Conservation (phyloP, 2,113 vertebrate species). For the Salminus brasiliensis region DNA sequence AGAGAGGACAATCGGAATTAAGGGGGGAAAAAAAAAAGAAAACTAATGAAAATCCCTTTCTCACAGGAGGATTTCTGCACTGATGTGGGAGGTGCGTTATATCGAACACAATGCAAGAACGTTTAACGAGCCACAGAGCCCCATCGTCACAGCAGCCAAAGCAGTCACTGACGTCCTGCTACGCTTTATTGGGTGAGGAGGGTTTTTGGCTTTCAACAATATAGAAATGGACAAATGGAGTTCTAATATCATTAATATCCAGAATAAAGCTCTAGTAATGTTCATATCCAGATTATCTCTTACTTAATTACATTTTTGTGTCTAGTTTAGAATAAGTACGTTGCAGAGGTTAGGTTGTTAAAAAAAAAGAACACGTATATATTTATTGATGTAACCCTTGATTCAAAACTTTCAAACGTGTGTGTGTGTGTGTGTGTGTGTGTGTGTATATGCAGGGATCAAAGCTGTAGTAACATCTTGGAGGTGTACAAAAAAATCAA, state of each 20-base stretch:
- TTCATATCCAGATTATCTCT: too few species aligned
- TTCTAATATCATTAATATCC: too few species aligned
- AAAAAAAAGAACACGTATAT: too few species aligned
- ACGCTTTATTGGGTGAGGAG: slow-evolving; percentile 88
- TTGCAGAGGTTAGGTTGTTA: too few species aligned
- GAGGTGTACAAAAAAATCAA: slow-evolving; percentile 89
- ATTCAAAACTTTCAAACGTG: neutral
- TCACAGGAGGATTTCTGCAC: slow-evolving; percentile 91
- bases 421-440: neutral
- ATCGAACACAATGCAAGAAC: slow-evolving; percentile 97
- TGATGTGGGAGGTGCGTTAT: slow-evolving; percentile 99
- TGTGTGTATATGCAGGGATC: slow-evolving; percentile 80
- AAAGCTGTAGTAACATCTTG: slow-evolving; percentile 91
- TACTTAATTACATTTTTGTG: too few species aligned
- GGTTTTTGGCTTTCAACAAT: too few species aligned
- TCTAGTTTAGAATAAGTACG: too few species aligned
- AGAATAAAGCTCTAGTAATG: too few species aligned
- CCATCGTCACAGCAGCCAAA: slow-evolving; percentile 94
- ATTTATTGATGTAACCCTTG: too few species aligned
- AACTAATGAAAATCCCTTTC: slow-evolving; percentile 10
- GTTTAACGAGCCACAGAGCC: slow-evolving; percentile 96
- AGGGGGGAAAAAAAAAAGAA: too few species aligned
- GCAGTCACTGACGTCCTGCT: slow-evolving; percentile 95
- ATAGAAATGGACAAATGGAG: too few species aligned
- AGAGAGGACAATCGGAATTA: too few species aligned